These are phyloP conservation scores for Hippopotamus amphibius DNA, from an alignment of 2,113 vertebrate species.

Conservation along the genomic window DNA sequence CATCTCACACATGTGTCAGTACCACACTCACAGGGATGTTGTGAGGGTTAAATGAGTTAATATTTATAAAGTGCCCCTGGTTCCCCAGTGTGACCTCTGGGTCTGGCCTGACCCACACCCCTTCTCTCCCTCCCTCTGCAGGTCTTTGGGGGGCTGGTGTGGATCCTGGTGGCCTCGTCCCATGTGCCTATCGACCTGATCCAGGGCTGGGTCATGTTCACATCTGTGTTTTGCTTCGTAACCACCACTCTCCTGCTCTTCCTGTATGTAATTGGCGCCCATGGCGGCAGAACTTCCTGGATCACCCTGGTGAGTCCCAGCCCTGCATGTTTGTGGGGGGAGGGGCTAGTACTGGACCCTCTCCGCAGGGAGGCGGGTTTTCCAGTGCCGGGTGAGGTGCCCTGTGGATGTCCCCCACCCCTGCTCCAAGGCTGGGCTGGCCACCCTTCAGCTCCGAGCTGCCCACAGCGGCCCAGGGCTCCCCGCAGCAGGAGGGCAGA, in stretches of 20 bases:
- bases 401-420: neutral
- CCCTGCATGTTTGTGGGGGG: accelerated
- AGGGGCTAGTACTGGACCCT: accelerated
- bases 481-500: accelerated
- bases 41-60: neutral
- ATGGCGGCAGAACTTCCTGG: slow-evolving; percentile 87
- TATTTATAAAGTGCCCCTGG: neutral
- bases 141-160: slow-evolving; percentile 91
- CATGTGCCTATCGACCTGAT: neutral
- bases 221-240: slow-evolving; percentile 91
- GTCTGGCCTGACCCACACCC: neutral
- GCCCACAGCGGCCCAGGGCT: neutral
- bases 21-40: neutral
- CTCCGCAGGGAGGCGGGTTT: neutral
- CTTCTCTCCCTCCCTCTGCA: slow-evolving; percentile 64
- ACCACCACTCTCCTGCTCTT: slow-evolving; percentile 86
- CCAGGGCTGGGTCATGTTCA: slow-evolving; percentile 92
- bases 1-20: neutral
- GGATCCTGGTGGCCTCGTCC: slow-evolving; percentile 90
- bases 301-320: slow-evolving; percentile 87
- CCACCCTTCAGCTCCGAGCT: neutral
- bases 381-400: neutral
- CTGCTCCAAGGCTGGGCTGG: neutral
- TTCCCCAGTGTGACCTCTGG: accelerated
- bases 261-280: slow-evolving; percentile 86